Percentiles rank a stretch among this genome's conserved stretches.
Conservation (phyloP, 2,888 invertebrate species). For the Plebejus argus region DNA sequence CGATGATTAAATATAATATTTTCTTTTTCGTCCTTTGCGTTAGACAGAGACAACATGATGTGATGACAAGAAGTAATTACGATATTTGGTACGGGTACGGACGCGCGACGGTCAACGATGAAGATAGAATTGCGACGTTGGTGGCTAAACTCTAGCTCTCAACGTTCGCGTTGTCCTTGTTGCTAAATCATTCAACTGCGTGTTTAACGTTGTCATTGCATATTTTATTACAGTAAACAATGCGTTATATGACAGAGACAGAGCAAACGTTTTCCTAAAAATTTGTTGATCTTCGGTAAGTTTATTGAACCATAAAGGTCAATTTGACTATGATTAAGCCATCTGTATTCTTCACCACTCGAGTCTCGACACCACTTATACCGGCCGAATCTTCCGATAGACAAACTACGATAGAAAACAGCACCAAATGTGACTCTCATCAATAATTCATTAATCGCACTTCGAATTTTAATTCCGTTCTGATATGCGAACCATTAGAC, state of each 20-base stretch:
- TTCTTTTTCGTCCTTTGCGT: too few relatives aligned
- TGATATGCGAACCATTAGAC: slow-evolving; percentile 6
- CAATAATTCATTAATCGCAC: slow-evolving; percentile 2
- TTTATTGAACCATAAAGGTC: background rate
- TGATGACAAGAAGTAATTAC: too few relatives aligned
- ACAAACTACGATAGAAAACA: background rate
- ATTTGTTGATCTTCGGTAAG: background rate
- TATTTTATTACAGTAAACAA: too few relatives aligned
- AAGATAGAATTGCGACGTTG: too few relatives aligned
- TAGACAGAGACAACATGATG: too few relatives aligned
- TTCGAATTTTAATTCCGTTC: slow-evolving; percentile 1
- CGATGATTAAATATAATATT: too few relatives aligned
- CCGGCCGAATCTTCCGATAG: background rate
- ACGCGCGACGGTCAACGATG: too few relatives aligned
- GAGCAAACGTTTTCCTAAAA: background rate
- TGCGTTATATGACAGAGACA: too few relatives aligned
- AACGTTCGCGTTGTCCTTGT: background rate
- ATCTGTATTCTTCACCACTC: background rate
- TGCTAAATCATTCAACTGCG: background rate
- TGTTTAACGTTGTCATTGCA: too few relatives aligned
- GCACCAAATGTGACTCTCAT: slow-evolving; percentile 17
- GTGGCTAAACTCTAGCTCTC: background rate
- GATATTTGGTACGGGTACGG: too few relatives aligned
- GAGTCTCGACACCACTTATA: background rate
- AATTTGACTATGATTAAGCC: background rate